Evolutionary conservation across 1,140 invertebrate species (phyloP).

Genomic region (Platyscapa corneri): DNA sequence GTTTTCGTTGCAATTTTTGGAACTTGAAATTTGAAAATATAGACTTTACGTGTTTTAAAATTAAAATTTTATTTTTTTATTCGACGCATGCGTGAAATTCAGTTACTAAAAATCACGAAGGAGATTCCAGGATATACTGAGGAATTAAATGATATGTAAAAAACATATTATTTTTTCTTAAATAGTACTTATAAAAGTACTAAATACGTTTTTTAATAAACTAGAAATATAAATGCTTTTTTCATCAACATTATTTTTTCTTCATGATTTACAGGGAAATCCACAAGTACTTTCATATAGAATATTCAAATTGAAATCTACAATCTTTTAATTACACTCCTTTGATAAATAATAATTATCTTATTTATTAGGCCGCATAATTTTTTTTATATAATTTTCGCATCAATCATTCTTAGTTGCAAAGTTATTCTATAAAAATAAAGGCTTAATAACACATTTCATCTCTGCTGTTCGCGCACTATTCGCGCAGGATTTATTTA

Average conservation of each 20-base stretch:
- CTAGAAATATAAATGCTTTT: background rate
- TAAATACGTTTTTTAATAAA: too few relatives aligned
- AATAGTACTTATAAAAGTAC: too few relatives aligned
- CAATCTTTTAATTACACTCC: background rate
- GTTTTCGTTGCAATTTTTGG: too few relatives aligned
- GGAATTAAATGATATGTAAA: too few relatives aligned
- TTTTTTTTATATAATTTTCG: background rate
- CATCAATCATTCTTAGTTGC: background rate
- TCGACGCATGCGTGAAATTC: too few relatives aligned
- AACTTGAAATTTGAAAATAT: too few relatives aligned
- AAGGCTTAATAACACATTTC: background rate
- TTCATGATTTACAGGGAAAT: background rate
- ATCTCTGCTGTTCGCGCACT: background rate
- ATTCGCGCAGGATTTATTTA: constrained; percentile 1
- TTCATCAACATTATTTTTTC: background rate
- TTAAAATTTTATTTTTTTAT: too few relatives aligned
- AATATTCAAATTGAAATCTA: background rate
- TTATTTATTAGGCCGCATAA: background rate
- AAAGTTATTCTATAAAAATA: background rate
- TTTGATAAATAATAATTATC: background rate
- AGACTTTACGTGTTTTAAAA: too few relatives aligned
- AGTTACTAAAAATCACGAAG: too few relatives aligned
- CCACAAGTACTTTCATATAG: background rate
- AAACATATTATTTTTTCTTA: too few relatives aligned
- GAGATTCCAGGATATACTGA: too few relatives aligned